A percentile compares a stretch with the other conserved stretches of the same genome.
These are phyloP conservation scores for Leucophora obtusa DNA, from an alignment of 2,888 invertebrate genomes.

Conservation along the genomic window DNA sequence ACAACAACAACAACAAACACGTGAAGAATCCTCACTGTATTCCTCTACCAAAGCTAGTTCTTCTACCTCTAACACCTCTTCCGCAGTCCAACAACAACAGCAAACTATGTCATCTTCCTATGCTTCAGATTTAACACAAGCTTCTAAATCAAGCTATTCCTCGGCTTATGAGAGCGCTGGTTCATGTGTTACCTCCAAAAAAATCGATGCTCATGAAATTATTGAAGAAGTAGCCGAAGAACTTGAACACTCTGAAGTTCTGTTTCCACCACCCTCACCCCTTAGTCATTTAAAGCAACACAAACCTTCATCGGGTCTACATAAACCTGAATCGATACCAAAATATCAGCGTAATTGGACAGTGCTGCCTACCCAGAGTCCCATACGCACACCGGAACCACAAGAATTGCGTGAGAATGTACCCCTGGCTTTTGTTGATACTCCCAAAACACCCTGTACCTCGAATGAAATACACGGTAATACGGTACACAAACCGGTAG, in stretches of 20 bases:
- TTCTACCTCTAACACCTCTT: conserved; percentile 74
- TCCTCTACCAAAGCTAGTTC: conserved; percentile 70
- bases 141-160: conserved; percentile 65
- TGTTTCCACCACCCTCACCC: conserved; percentile 77
- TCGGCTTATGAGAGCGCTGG: conserved; percentile 49
- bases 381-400: conserved; percentile 81
- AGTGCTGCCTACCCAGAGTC: conserved; percentile 81
- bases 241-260: conserved; percentile 73
- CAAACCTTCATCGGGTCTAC: conserved; percentile 80
- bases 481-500: conserved; percentile 55
- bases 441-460: conserved; percentile 68
- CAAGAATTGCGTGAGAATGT: conserved; percentile 79
- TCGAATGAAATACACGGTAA: conserved; percentile 61
- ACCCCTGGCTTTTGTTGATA: conserved; percentile 78
- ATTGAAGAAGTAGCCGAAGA: conserved; percentile 75
- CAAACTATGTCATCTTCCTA: conserved; percentile 66
- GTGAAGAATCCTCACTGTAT: conserved; percentile 66
- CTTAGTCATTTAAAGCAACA: conserved; percentile 75
- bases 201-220: conserved; percentile 70
- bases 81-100: conserved; percentile 73
- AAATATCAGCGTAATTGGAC: conserved; percentile 84
- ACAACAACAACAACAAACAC: conserved; percentile 60
- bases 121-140: conserved; percentile 66
- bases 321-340: conserved; percentile 83
- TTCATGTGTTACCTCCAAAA: conserved; percentile 50